phyloP scores from a whole-genome alignment of 2,113 vertebrate genomes.

The Anarrhichthys ocellatus region DNA sequence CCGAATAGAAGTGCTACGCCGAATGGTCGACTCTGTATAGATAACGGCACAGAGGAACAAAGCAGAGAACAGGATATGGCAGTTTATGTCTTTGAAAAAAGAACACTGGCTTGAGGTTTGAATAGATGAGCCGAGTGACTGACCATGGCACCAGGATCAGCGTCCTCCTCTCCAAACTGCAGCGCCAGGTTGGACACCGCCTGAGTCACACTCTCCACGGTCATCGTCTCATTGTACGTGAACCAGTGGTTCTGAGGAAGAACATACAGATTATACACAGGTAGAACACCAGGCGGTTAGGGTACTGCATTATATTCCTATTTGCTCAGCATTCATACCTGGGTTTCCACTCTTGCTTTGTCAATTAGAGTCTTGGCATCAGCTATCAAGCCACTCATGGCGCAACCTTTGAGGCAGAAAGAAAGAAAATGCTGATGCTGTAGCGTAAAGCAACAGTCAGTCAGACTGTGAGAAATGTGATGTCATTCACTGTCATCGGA shows the following conservation, averaged over 20 bases:
- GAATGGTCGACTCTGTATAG: slow-evolving; percentile 92
- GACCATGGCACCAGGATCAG: slow-evolving; percentile 98
- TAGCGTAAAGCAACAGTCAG: neutral
- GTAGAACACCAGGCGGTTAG: neutral
- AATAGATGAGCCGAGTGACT: slow-evolving; percentile 21
- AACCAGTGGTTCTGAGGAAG: slow-evolving; percentile 96
- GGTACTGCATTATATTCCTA: neutral
- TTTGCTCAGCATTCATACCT: slow-evolving; percentile 83
- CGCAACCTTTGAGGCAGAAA: slow-evolving; percentile 87
- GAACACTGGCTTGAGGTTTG: neutral
- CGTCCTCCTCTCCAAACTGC: slow-evolving; percentile 98
- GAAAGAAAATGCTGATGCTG: neutral
- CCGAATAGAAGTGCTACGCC: slow-evolving; percentile 97
- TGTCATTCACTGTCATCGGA: neutral
- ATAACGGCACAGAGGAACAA: neutral
- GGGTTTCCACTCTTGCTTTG: slow-evolving; percentile 99
- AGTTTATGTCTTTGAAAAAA: neutral
- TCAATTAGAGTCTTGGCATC: slow-evolving; percentile 99
- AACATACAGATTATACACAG: neutral
- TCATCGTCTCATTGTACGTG: slow-evolving; percentile 99
- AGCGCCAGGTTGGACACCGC: slow-evolving; percentile 97
- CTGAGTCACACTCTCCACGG: slow-evolving; percentile 97
- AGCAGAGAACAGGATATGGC: neutral
- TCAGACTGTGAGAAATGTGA: slow-evolving; percentile 2
- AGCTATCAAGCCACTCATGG: slow-evolving; percentile 99